Evolutionary conservation across 2,888 invertebrate species (phyloP), one percentile per base, ranked within the genome.

Genomic region (Copidosoma aretas): DNA sequence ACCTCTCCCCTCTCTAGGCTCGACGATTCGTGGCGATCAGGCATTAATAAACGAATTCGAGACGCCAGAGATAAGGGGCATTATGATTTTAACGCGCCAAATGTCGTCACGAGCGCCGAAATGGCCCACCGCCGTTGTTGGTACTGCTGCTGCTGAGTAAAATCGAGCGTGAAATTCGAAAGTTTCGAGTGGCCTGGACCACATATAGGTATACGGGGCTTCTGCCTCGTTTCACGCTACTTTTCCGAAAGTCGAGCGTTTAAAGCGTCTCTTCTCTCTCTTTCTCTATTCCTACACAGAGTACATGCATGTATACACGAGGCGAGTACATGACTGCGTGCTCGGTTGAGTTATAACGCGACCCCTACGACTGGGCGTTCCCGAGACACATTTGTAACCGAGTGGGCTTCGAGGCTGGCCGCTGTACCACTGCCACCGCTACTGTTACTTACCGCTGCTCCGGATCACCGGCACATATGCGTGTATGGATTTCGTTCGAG

Each of bases 81-180:
- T 80, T 79, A 80, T 78, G 74, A 78, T 80, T 81, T 80, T 77
- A 78, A 78, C 77, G 78, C 72, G 77, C 81, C 83, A 82, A 82
- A 82, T 83, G 83, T 78, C 77, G 71, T 59, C 64, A 74, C 73
- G 71, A 73, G 43, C 43, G 49, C 32, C 32, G 32, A 32, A 32
- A 32, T 32, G 32, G 32, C 32, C 32, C 32, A 32, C 32, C 32
- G 8, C 32, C 4, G 32, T 8, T 8, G 32, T 8, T 8, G 32
- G 4, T 8, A 32, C 32, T 8, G 32, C 8, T 5, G 32, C 8
- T 32, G 64, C 60, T 63, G 71, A 72, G 77, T 74, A 82, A 81
- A 82, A 82, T 83, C 82, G 82, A 81, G 82, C 82, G 82, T 82
- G 78, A 83, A 83, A 83, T 83, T 83, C 82, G 78, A 81, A 82